phyloP scores from a whole-genome alignment of 1,140 invertebrate genomes.

The Lepeophtheirus salmonis region DNA sequence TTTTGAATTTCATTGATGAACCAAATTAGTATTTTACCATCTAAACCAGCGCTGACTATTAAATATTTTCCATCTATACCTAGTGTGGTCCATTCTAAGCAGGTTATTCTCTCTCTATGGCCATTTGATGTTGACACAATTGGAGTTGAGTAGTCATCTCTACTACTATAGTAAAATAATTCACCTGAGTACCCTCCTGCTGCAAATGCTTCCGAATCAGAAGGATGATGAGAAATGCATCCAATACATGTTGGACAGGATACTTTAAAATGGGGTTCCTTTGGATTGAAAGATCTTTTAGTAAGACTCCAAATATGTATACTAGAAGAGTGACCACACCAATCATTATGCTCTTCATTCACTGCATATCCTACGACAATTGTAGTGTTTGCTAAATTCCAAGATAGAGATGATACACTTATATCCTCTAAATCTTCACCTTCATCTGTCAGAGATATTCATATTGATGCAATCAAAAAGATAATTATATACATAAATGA shows the following conservation, averaged over 20 bases:
- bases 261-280: neutral
- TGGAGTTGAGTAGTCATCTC: neutral
- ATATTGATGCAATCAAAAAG: neutral
- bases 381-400: conserved; percentile 5
- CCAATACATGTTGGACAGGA: neutral
- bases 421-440: conserved; percentile 3
- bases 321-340: conserved; percentile 13
- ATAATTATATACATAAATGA: neutral
- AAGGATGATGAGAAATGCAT: neutral
- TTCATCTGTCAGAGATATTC: too few species aligned
- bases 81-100: neutral
- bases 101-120: conserved; percentile 5
- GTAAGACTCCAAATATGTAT: conserved; percentile 17
- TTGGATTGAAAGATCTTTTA: neutral
- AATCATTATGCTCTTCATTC: conserved; percentile 7
- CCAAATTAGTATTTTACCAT: conserved; percentile 7
- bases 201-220: neutral
- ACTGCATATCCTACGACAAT: conserved; percentile 9
- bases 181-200: conserved; percentile 10
- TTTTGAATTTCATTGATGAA: neutral
- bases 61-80: neutral
- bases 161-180: neutral
- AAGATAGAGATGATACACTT: conserved; percentile 10
- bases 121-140: neutral
- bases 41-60: neutral